Percentiles rank a stretch among this genome's conserved stretches.
phyloP scores from a whole-genome alignment of 2,113 vertebrate species.

The Paralichthys olivaceus region DNA sequence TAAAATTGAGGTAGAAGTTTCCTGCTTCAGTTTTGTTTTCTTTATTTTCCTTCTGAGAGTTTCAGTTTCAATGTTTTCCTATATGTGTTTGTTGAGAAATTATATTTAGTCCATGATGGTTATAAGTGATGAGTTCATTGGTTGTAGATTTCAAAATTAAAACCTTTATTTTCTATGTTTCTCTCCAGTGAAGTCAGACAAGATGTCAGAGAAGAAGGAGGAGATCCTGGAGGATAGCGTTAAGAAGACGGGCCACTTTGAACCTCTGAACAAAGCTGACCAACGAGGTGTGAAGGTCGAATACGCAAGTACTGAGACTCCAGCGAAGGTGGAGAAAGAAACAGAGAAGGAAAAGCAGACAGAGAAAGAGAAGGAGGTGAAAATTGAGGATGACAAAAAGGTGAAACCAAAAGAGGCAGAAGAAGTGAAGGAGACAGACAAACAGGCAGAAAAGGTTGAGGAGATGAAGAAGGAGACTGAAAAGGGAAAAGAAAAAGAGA shows the following conservation, averaged over 20 bases:
- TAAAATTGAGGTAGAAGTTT: too few relatives aligned
- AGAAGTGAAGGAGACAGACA: slow-evolving; percentile 19
- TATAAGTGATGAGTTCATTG: too few relatives aligned
- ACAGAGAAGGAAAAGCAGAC: slow-evolving; percentile 10
- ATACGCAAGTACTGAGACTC: slow-evolving; percentile 23
- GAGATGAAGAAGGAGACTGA: slow-evolving; percentile 10
- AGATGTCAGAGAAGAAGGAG: slow-evolving; percentile 46
- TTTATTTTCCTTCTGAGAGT: too few relatives aligned
- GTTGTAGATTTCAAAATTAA: not conserved
- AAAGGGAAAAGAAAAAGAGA: not conserved
- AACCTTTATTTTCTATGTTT: slow-evolving; percentile 8
- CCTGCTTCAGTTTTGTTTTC: too few relatives aligned
- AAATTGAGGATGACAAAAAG: not conserved
- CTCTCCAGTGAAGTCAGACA: slow-evolving; percentile 64
- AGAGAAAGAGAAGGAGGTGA: not conserved
- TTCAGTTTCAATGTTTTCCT: too few relatives aligned
- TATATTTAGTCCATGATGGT: too few relatives aligned
- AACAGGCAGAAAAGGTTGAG: not conserved
- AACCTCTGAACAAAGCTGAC: slow-evolving; percentile 49
- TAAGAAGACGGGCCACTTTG: slow-evolving; percentile 53
- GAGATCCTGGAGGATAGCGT: slow-evolving; percentile 54
- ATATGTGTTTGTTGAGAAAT: too few relatives aligned
- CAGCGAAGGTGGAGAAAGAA: slow-evolving; percentile 44
- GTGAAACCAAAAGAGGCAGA: not conserved
- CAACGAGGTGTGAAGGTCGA: slow-evolving; percentile 62